Evolutionary conservation across 2,113 vertebrate genomes (phyloP).

Genomic region (Oncorhynchus mykiss): DNA sequence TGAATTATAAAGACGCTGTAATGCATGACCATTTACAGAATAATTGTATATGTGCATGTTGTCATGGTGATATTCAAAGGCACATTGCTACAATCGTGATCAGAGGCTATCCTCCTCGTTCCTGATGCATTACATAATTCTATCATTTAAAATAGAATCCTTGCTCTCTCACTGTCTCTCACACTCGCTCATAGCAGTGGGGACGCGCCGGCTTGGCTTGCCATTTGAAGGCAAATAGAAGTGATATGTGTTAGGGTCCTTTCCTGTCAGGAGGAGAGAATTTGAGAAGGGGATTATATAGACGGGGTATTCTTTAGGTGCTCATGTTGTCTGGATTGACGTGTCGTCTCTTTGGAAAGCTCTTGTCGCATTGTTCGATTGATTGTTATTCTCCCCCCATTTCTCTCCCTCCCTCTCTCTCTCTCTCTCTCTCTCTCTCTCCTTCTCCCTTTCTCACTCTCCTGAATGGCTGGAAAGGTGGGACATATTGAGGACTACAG

Average conservation of each 20-base stretch:
- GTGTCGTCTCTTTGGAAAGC: slow-evolving; percentile 31
- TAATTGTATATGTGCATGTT: background rate
- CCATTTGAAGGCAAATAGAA: slow-evolving; percentile 39
- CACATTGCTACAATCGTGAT: background rate
- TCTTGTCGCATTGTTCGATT: slow-evolving; percentile 75
- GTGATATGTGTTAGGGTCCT: slow-evolving; percentile 4
- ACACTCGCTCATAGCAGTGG: slow-evolving; percentile 36
- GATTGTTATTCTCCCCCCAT: slow-evolving; percentile 63
- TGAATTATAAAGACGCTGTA: background rate
- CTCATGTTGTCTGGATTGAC: slow-evolving; percentile 32
- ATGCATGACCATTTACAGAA: background rate
- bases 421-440: slow-evolving; percentile 16
- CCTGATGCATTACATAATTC: slow-evolving; percentile 63
- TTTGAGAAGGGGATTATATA: background rate
- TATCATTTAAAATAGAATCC: slow-evolving; percentile 47
- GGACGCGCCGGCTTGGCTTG: slow-evolving; percentile 32
- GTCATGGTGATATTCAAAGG: background rate
- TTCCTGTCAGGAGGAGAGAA: background rate
- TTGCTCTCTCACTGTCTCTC: slow-evolving; percentile 19
- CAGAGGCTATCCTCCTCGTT: background rate
- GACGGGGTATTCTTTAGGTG: background rate
- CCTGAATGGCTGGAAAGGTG: slow-evolving; percentile 62
- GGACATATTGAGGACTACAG: slow-evolving; percentile 68
- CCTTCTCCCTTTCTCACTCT: slow-evolving; percentile 35
- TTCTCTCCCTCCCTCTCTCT: slow-evolving; percentile 10